Percentiles rank a stretch among this genome's conserved stretches.
These are phyloP conservation scores for Aphis gossypii DNA, from an alignment of 1,140 invertebrate species.

Conservation along the genomic window DNA sequence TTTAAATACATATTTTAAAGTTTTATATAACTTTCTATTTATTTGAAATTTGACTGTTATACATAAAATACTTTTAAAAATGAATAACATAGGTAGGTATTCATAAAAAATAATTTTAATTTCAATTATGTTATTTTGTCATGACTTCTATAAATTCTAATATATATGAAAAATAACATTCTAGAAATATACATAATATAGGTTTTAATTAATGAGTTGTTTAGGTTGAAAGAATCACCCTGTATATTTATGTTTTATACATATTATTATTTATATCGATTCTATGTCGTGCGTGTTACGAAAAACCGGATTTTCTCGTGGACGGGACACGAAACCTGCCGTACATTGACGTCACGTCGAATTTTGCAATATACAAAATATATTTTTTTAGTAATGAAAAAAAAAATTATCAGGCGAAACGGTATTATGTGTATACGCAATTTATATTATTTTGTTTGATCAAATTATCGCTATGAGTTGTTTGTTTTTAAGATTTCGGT, in stretches of 20 bases:
- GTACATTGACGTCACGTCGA: conserved; percentile 29
- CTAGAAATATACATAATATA: neutral
- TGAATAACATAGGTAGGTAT: no score
- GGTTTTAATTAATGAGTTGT: neutral
- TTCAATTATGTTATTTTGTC: no score
- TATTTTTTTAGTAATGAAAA: neutral
- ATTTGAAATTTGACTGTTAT: neutral
- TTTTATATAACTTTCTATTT: no score
- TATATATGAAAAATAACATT: neutral
- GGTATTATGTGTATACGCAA: neutral
- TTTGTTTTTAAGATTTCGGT: neutral
- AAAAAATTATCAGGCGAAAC: neutral
- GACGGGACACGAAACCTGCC: neutral
- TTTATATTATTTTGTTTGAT: neutral
- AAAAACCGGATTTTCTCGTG: conserved; percentile 25
- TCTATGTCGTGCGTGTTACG: neutral
- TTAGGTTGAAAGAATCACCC: neutral
- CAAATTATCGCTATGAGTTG: neutral
- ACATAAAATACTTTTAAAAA: neutral
- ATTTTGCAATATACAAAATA: conserved; percentile 27
- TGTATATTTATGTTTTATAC: neutral
- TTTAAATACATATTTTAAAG: neutral
- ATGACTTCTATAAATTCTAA: neutral
- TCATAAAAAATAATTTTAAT: neutral
- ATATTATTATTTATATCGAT: conserved; percentile 33